Percentiles rank a stretch among this genome's conserved stretches.
Conservation (phyloP, 2,888 invertebrate species). For the Tanypteryx hageni region DNA sequence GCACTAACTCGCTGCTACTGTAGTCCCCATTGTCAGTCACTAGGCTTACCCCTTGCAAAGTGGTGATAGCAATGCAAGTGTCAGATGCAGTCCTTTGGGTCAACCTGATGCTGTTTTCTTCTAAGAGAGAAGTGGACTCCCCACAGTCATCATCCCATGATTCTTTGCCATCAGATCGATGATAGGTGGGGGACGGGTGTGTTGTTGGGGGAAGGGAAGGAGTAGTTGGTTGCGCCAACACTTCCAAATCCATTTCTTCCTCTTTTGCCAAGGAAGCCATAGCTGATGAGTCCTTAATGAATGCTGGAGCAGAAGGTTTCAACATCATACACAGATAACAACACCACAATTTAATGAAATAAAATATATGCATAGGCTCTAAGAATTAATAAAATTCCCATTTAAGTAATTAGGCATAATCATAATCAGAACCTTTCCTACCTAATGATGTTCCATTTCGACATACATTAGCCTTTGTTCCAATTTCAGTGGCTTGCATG, state of each 20-base stretch:
- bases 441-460: constrained; percentile 52
- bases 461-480: constrained; percentile 35
- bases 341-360: too few species aligned
- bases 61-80: constrained; percentile 29
- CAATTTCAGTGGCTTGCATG: neutral
- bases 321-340: too few species aligned
- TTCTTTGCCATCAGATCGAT: neutral
- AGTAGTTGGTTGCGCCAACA: neutral
- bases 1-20: neutral
- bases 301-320: neutral
- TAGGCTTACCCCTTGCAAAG: neutral
- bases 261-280: constrained; percentile 15
- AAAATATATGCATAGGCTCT: too few species aligned
- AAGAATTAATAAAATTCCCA: too few species aligned
- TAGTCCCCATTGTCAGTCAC: constrained; percentile 23
- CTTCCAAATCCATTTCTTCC: constrained; percentile 27
- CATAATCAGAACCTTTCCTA: neutral
- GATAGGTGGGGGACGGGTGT: constrained; percentile 5
- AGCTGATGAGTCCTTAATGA: constrained; percentile 31
- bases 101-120: neutral
- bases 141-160: constrained; percentile 33
- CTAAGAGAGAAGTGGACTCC: neutral
- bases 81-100: neutral
- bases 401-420: too few species aligned
- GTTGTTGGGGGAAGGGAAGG: neutral